Conservation (phyloP, 2,888 invertebrate genomes). For the Leptopilina drosophilae region DNA sequence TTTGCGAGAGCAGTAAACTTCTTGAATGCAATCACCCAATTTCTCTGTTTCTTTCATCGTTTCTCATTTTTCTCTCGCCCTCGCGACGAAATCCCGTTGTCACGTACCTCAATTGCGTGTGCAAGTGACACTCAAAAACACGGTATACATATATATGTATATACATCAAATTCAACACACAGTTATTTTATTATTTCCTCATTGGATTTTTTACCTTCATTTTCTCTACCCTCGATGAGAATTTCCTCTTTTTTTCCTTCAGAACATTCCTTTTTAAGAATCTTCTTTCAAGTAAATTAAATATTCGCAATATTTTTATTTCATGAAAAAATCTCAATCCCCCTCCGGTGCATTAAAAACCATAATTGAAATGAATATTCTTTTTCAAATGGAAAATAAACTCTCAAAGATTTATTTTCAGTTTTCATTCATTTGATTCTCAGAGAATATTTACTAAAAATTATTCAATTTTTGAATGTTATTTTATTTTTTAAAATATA, state of each 20-base stretch:
- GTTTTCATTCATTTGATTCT: no score
- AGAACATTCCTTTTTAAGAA: not conserved
- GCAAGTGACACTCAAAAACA: slow-evolving; percentile 35
- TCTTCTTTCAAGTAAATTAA: slow-evolving; percentile 7
- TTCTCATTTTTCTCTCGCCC: slow-evolving; percentile 30
- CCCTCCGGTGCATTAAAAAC: no score
- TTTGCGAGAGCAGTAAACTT: slow-evolving; percentile 22
- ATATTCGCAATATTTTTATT: slow-evolving; percentile 4
- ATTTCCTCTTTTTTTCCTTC: not conserved
- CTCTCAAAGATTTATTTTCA: not conserved
- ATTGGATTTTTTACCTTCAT: slow-evolving; percentile 11
- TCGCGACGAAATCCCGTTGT: not conserved
- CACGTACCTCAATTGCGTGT: slow-evolving; percentile 3
- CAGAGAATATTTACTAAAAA: no score
- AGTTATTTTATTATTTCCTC: slow-evolving; percentile 30
- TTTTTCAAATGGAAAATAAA: not conserved
- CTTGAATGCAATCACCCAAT: slow-evolving; percentile 26
- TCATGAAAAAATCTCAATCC: not conserved
- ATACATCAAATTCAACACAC: not conserved
- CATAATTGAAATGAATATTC: no score
- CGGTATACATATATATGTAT: not conserved
- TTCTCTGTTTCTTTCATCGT: slow-evolving; percentile 11
- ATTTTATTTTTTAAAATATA: no score
- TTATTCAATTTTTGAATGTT: no score
- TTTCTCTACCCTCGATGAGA: not conserved